These are phyloP conservation scores for Hucho hucho DNA, from an alignment of 2,113 vertebrate genomes.

Conservation along the genomic window DNA sequence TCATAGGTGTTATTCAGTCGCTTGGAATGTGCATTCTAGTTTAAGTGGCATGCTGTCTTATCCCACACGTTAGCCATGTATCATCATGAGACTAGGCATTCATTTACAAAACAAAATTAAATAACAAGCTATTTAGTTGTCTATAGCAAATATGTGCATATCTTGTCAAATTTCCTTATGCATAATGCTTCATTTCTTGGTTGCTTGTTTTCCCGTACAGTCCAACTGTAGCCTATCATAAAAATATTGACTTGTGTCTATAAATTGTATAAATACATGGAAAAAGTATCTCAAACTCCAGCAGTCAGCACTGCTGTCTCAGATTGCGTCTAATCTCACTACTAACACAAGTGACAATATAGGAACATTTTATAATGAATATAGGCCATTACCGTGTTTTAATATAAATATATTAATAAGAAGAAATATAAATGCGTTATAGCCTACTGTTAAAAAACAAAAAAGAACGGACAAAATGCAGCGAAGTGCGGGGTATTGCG, in stretches of 20 bases:
- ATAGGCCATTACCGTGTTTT: background rate
- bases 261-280: constrained; percentile 36
- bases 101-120: constrained; percentile 9
- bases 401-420: background rate
- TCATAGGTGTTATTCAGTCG: background rate
- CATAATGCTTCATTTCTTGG: background rate
- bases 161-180: constrained; percentile 11
- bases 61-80: background rate
- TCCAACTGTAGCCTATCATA: background rate
- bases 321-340: background rate
- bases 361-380: constrained; percentile 32
- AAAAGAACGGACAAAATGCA: constrained; percentile 41
- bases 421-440: constrained; percentile 15
- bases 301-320: constrained; percentile 5
- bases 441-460: constrained; percentile 17
- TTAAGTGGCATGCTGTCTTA: background rate
- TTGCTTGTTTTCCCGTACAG: background rate
- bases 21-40: background rate
- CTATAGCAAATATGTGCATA: background rate
- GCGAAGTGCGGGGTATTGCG: constrained; percentile 32
- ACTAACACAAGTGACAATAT: constrained; percentile 16
- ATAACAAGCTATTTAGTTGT: constrained; percentile 8
- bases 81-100: constrained; percentile 13
- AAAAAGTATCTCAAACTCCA: constrained; percentile 34
- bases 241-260: constrained; percentile 33